phyloP scores from a whole-genome alignment of 2,888 invertebrate genomes.

The Diploptera punctata region DNA sequence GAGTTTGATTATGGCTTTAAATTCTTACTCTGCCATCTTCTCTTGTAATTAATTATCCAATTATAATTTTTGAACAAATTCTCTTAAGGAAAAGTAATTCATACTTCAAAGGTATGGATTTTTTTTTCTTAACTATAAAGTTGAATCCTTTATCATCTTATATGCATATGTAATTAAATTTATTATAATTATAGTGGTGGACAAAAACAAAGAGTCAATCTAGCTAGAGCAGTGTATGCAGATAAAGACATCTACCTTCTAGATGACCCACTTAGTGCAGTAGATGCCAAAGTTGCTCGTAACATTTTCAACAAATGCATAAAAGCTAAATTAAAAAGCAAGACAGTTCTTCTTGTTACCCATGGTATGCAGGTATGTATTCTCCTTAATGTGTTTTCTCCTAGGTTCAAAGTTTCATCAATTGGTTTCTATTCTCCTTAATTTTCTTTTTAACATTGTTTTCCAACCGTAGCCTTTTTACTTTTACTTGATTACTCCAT shows the following conservation, averaged over 20 bases:
- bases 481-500: neutral
- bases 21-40: too few relatives aligned
- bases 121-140: too few relatives aligned
- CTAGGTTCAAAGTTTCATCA: neutral
- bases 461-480: neutral
- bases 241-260: constrained; percentile 58
- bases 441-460: neutral
- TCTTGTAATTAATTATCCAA: too few relatives aligned
- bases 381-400: neutral
- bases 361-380: constrained; percentile 51
- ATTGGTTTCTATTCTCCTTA: neutral
- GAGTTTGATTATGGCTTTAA: too few relatives aligned
- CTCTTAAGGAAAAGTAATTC: too few relatives aligned
- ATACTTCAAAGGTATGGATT: too few relatives aligned
- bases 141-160: too few relatives aligned
- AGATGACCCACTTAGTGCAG: constrained; percentile 65
- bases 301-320: constrained; percentile 60
- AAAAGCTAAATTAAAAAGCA: constrained; percentile 49
- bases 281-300: constrained; percentile 64
- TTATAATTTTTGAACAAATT: too few relatives aligned
- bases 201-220: constrained; percentile 56
- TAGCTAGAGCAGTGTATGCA: constrained; percentile 57
- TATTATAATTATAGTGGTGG: too few relatives aligned
- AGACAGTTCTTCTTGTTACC: constrained; percentile 54
- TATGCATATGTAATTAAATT: too few relatives aligned